These are phyloP conservation scores for Urocyon cinereoargenteus DNA, from an alignment of 2,797 vertebrate species.

Conservation along the genomic window DNA sequence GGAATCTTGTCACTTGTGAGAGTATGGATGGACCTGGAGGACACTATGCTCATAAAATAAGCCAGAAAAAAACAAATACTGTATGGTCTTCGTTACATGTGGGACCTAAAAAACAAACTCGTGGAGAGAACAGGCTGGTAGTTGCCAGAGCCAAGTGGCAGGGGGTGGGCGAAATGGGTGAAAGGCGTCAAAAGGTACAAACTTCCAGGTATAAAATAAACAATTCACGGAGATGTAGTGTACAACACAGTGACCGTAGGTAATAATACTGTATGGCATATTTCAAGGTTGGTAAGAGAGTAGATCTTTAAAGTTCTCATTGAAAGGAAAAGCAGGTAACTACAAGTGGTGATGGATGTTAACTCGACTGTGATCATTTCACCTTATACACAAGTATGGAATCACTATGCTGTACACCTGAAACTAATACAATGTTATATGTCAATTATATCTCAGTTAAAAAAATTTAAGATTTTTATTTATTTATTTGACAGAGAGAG, in stretches of 20 bases:
- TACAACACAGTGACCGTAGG: not conserved
- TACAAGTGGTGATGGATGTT: not conserved
- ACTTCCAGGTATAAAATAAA: not conserved
- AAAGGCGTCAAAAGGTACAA: not conserved
- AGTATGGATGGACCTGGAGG: not conserved
- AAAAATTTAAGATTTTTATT: not conserved
- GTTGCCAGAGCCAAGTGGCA: not conserved
- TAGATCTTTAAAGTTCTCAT: not conserved
- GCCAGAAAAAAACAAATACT: not conserved
- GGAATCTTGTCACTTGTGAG: not conserved
- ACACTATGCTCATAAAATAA: not conserved
- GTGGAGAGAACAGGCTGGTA: not conserved
- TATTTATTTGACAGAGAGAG: no score
- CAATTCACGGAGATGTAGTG: not conserved
- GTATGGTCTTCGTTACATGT: not conserved
- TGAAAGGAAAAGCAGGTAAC: not conserved
- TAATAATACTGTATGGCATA: not conserved
- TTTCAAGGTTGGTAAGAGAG: not conserved
- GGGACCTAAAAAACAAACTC: not conserved
- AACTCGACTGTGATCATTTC: not conserved
- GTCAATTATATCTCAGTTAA: not conserved
- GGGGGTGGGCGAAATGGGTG: not conserved
- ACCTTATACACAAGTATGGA: not conserved
- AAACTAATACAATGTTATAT: not conserved
- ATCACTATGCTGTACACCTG: not conserved